Conservation (phyloP, 1,140 invertebrate genomes). For the Carcinoscorpius rotundicauda region DNA sequence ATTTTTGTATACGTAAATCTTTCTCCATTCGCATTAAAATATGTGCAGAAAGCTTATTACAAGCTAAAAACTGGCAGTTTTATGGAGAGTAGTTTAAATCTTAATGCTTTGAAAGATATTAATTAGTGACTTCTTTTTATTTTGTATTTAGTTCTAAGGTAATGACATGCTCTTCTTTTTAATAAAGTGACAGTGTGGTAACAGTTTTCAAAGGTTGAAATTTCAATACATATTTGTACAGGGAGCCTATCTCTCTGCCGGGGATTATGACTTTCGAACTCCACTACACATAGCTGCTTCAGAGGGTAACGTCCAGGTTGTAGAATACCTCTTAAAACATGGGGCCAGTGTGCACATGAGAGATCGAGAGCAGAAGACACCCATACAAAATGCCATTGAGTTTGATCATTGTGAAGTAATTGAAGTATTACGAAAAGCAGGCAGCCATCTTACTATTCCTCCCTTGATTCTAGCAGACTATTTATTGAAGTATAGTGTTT, state of each 20-base stretch:
- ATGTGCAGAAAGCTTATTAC: no score
- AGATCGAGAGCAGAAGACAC: constrained; percentile 40
- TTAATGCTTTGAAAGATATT: no score
- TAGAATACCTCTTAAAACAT: constrained; percentile 58
- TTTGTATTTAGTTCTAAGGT: no score
- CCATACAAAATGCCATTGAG: constrained; percentile 30
- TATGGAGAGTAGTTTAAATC: no score
- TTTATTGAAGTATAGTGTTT: constrained; percentile 38
- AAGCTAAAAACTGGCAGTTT: no score
- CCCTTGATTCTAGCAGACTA: constrained; percentile 40
- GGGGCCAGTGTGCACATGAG: constrained; percentile 73
- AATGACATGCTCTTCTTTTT: no score
- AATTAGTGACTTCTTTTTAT: no score
- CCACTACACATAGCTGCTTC: constrained; percentile 66
- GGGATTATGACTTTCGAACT: constrained; percentile 65
- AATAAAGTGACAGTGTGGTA: no score
- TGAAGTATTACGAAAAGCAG: constrained; percentile 38
- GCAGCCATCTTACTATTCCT: constrained; percentile 48
- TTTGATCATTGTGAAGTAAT: constrained; percentile 28
- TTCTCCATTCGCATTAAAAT: no score
- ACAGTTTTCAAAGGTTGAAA: background rate
- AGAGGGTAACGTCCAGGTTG: constrained; percentile 51
- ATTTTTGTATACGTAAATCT: no score
- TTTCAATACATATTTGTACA: constrained; percentile 25
- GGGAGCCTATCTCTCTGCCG: constrained; percentile 58